Evolutionary conservation across 1,140 invertebrate species (phyloP).

Genomic region (Trichogramma pretiosum): DNA sequence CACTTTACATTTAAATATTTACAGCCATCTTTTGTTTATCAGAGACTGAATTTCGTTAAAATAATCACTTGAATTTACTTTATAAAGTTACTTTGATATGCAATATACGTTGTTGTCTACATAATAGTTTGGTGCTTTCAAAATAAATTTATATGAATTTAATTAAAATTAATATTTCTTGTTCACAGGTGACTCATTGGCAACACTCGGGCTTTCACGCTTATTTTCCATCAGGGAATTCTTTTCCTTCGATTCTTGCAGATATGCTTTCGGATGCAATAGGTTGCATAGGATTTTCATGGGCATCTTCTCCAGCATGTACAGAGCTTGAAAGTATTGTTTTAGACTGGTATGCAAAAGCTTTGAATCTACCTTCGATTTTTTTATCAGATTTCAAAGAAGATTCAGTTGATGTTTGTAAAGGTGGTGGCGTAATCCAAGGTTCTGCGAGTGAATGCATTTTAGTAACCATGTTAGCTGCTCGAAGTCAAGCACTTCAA

Average conservation of each 20-base stretch:
- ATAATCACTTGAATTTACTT: no score
- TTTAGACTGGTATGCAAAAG: conserved; percentile 55
- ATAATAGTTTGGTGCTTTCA: not conserved
- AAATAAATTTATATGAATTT: not conserved
- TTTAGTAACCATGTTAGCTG: conserved; percentile 73
- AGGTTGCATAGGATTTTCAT: conserved; percentile 90
- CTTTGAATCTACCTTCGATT: conserved; percentile 47
- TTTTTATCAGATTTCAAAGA: conserved; percentile 42
- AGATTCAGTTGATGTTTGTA: conserved; percentile 1
- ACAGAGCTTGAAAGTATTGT: conserved; percentile 78
- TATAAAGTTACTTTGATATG: no score
- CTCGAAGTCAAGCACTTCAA: conserved; percentile 64
- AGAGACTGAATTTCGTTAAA: not conserved
- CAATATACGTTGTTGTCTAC: no score
- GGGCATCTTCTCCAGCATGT: conserved; percentile 81
- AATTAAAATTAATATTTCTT: conserved; percentile 17
- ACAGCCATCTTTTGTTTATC: no score
- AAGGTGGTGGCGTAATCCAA: conserved; percentile 70
- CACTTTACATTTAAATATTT: no score
- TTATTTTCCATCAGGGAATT: conserved; percentile 92
- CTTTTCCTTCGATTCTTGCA: conserved; percentile 86
- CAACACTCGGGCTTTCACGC: conserved; percentile 94
- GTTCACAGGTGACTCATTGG: conserved; percentile 89
- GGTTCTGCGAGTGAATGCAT: conserved; percentile 81
- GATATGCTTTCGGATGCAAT: conserved; percentile 89